A percentile compares a stretch with the other conserved stretches of the same genome.
These are phyloP conservation scores for Andrena chrysosceles DNA, from an alignment of 2,888 invertebrate genomes.

Conservation along the genomic window DNA sequence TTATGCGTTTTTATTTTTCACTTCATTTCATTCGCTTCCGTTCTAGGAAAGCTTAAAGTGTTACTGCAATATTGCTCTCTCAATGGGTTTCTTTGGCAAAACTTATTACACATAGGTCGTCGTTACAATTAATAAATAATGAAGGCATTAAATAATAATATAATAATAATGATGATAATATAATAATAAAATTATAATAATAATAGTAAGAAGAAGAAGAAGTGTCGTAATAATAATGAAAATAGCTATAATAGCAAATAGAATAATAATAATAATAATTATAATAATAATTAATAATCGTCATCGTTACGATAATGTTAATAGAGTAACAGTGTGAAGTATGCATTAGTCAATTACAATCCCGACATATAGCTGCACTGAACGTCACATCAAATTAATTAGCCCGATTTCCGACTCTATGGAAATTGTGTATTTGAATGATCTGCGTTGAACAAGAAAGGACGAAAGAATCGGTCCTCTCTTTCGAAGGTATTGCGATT, in stretches of 20 bases:
- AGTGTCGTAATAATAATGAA: constrained; percentile 72
- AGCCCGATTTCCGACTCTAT: constrained; percentile 12
- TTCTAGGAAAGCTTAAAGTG: constrained; percentile 71
- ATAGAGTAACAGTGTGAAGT: constrained; percentile 78
- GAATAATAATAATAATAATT: constrained; percentile 66
- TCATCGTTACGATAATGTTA: constrained; percentile 70
- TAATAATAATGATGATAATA: constrained; percentile 76
- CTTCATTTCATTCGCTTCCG: constrained; percentile 58
- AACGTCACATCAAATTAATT: constrained; percentile 54
- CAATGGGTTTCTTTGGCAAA: constrained; percentile 84
- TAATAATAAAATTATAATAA: constrained; percentile 70
- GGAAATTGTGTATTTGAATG: background rate
- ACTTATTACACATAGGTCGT: constrained; percentile 85
- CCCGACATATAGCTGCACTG: constrained; percentile 53
- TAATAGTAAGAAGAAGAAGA: constrained; percentile 45
- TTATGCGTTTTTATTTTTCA: constrained; percentile 67
- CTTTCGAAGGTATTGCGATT: background rate
- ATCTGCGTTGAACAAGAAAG: constrained; percentile 3
- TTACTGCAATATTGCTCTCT: constrained; percentile 78
- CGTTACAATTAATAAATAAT: constrained; percentile 84
- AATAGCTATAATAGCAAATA: constrained; percentile 70
- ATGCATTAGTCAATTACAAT: constrained; percentile 67
- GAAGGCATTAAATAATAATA: constrained; percentile 81
- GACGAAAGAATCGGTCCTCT: constrained; percentile 6
- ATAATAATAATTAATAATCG: constrained; percentile 72